A percentile compares a stretch with the other conserved stretches of the same genome.
Conservation (phyloP, 2,888 invertebrate genomes). For the Eulithis testata region DNA sequence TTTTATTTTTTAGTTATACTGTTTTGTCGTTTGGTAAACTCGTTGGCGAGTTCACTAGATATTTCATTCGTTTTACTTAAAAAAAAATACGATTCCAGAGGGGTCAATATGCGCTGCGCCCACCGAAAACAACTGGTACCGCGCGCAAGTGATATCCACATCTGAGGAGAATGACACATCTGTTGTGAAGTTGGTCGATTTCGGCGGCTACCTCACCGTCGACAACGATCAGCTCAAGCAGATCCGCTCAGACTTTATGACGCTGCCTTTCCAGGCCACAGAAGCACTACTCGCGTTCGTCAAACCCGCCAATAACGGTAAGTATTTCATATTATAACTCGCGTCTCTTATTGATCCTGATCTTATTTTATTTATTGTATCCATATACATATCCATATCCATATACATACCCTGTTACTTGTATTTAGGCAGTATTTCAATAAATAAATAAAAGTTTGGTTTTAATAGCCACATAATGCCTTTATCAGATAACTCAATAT, state of each 20-base stretch:
- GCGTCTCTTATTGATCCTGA: too few relatives aligned
- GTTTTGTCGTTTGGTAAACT: too few relatives aligned
- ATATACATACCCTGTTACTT: too few relatives aligned
- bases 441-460: too few relatives aligned
- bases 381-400: too few relatives aligned
- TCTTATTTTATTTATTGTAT: too few relatives aligned
- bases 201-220: conserved; percentile 95
- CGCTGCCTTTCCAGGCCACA: conserved; percentile 98
- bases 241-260: conserved; percentile 96
- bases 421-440: too few relatives aligned
- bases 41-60: too few relatives aligned
- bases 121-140: conserved; percentile 94
- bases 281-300: conserved; percentile 97
- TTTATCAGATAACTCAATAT: too few relatives aligned
- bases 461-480: too few relatives aligned
- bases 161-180: conserved; percentile 89
- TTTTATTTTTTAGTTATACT: too few relatives aligned
- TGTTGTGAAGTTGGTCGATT: conserved; percentile 96
- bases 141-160: conserved; percentile 91
- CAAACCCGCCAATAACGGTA: conserved; percentile 89
- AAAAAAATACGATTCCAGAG: conserved; percentile 73
- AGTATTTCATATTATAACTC: conserved; percentile 23
- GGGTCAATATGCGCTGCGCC: conserved; percentile 96
- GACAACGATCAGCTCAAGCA: conserved; percentile 92
- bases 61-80: not conserved